These are phyloP conservation scores for Triplophysa dalaica DNA, from an alignment of 2,113 vertebrate genomes.

Conservation along the genomic window DNA sequence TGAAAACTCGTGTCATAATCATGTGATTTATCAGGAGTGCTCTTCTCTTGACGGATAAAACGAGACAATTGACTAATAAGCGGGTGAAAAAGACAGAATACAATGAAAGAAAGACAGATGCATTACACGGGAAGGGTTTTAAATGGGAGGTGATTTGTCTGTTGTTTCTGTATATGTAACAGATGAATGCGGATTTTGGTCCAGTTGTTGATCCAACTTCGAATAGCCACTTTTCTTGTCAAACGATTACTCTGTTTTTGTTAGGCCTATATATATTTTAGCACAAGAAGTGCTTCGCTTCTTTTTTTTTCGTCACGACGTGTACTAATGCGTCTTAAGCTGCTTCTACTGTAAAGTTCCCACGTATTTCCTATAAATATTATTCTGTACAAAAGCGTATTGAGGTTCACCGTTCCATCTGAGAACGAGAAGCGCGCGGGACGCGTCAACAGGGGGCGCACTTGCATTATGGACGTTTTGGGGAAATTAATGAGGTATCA, in stretches of 20 bases:
- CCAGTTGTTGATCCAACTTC: conserved; percentile 34
- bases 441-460: conserved; percentile 70
- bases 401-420: conserved; percentile 50
- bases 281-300: background rate
- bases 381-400: conserved; percentile 32
- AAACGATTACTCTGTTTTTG: background rate
- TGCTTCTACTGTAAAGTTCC: conserved; percentile 10
- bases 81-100: background rate
- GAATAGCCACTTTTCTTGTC: conserved; percentile 64
- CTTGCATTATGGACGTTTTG: conserved; percentile 67
- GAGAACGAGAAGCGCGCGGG: conserved; percentile 16
- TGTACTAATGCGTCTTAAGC: background rate
- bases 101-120: background rate
- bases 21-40: conserved; percentile 38
- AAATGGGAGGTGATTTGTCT: background rate
- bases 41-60: conserved; percentile 13
- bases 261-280: background rate
- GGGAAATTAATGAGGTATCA: conserved; percentile 66
- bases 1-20: conserved; percentile 43
- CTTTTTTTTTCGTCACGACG: background rate
- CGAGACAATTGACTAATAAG: background rate
- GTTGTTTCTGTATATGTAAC: background rate
- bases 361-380: conserved; percentile 17
- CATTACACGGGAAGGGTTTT: background rate
- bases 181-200: conserved; percentile 34